Percentiles rank a stretch among this genome's conserved stretches.
Conservation (phyloP, 2,888 invertebrate species). For the Hipparchia sbordonii region DNA sequence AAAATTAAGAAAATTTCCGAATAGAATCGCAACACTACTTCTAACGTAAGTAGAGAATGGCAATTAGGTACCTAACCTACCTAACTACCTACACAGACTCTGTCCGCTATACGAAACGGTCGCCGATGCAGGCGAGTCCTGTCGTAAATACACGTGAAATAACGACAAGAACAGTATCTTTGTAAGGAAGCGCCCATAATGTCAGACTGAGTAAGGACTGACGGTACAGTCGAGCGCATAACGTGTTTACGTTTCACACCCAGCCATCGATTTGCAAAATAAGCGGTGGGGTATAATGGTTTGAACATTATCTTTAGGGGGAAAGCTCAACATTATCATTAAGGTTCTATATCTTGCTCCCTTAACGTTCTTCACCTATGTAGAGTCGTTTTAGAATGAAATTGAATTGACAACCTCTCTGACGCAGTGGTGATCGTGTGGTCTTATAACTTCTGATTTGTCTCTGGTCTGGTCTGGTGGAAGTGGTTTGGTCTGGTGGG, state of each 20-base stretch:
- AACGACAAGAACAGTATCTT: constrained; percentile 34
- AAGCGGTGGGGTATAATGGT: constrained; percentile 25
- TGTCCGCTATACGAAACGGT: constrained; percentile 14
- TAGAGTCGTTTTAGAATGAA: not conserved
- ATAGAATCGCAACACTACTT: not conserved
- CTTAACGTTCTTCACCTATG: not conserved
- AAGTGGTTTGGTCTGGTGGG: no score
- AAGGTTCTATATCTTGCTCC: not conserved
- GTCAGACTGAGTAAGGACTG: constrained; percentile 36
- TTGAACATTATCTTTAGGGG: constrained; percentile 12
- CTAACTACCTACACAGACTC: not conserved
- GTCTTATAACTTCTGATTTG: no score
- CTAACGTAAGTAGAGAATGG: not conserved
- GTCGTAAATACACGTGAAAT: constrained; percentile 36
- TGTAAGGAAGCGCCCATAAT: constrained; percentile 37
- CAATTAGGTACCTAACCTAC: not conserved
- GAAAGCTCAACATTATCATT: constrained; percentile 8
- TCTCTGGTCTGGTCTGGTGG: no score
- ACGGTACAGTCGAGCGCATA: constrained; percentile 26
- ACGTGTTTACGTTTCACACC: constrained; percentile 37
- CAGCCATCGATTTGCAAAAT: constrained; percentile 38
- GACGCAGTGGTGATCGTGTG: no score
- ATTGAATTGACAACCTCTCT: no score
- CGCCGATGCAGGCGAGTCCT: constrained; percentile 12
- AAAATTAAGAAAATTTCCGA: no score